A percentile compares a stretch with the other conserved stretches of the same genome.
phyloP scores from a whole-genome alignment of 2,888 invertebrate species.

The Exocentrus adspersus region DNA sequence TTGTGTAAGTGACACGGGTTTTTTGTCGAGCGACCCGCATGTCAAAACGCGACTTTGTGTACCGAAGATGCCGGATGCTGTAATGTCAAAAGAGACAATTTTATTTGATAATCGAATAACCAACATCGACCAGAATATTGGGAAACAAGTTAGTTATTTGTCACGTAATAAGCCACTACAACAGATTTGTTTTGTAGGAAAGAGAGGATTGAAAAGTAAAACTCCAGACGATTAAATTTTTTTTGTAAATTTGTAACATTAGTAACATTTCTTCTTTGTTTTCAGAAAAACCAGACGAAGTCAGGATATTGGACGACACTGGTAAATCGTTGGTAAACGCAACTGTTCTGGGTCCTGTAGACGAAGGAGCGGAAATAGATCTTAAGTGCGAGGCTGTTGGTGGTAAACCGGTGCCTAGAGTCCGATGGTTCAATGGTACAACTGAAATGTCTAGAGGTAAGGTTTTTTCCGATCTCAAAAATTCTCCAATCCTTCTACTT shows the following conservation, averaged over 20 bases:
- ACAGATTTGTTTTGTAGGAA: too few species aligned
- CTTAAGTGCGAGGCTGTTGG: constrained; percentile 80
- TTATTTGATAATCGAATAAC: neutral
- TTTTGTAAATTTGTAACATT: too few species aligned
- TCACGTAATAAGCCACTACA: too few species aligned
- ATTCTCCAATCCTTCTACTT: too few species aligned
- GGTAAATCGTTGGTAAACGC: constrained; percentile 72
- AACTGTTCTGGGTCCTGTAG: constrained; percentile 74
- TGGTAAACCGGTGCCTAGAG: constrained; percentile 86
- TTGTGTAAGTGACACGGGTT: constrained; percentile 19
- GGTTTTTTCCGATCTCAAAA: constrained; percentile 11
- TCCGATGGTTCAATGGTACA: constrained; percentile 86
- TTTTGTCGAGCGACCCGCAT: constrained; percentile 22
- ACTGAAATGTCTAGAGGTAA: constrained; percentile 69
- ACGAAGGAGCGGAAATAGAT: constrained; percentile 75
- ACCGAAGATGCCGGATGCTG: neutral
- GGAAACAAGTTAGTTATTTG: too few species aligned
- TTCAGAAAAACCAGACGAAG: constrained; percentile 83
- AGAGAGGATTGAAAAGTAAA: too few species aligned
- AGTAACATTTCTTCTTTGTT: constrained; percentile 57
- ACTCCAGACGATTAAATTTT: too few species aligned
- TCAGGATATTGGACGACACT: constrained; percentile 74
- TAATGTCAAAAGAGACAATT: neutral
- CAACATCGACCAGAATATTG: too few species aligned
- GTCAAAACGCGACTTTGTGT: neutral